Evolutionary conservation across 2,888 invertebrate genomes (phyloP).

Genomic region (Tuberolachnus salignus): DNA sequence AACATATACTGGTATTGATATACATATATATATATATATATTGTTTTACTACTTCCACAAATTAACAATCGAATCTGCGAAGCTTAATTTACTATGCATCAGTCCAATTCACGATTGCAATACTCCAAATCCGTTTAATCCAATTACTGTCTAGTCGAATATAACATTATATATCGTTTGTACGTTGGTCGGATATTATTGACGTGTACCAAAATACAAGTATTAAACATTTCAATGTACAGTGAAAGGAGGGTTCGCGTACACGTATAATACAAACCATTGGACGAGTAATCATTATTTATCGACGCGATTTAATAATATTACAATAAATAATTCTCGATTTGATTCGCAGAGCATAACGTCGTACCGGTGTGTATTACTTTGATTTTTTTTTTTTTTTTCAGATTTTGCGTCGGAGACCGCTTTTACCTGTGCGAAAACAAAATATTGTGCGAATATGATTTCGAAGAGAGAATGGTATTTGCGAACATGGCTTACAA

Average conservation of each 20-base stretch:
- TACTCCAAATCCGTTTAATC: slow-evolving; percentile 3
- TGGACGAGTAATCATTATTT: neutral
- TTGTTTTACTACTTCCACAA: neutral
- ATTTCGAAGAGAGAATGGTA: slow-evolving; percentile 93
- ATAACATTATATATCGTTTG: neutral
- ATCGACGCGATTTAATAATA: slow-evolving; percentile 1
- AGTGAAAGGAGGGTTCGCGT: too few relatives aligned
- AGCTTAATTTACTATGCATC: neutral
- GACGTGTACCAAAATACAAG: neutral
- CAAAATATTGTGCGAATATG: slow-evolving; percentile 96
- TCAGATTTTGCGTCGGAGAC: slow-evolving; percentile 97
- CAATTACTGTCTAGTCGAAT: neutral
- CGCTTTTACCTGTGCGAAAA: slow-evolving; percentile 96
- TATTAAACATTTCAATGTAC: too few relatives aligned
- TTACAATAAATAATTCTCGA: neutral
- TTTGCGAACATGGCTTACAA: slow-evolving; percentile 95
- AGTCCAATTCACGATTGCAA: neutral
- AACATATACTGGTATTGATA: too few relatives aligned
- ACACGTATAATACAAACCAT: too few relatives aligned
- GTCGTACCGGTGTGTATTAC: neutral
- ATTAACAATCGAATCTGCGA: neutral
- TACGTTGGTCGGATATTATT: slow-evolving; percentile 18
- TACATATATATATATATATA: neutral
- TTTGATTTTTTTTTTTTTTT: too few relatives aligned
- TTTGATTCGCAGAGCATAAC: neutral